Conservation (phyloP, 2,113 vertebrate genomes). For the Narcine bancroftii region DNA sequence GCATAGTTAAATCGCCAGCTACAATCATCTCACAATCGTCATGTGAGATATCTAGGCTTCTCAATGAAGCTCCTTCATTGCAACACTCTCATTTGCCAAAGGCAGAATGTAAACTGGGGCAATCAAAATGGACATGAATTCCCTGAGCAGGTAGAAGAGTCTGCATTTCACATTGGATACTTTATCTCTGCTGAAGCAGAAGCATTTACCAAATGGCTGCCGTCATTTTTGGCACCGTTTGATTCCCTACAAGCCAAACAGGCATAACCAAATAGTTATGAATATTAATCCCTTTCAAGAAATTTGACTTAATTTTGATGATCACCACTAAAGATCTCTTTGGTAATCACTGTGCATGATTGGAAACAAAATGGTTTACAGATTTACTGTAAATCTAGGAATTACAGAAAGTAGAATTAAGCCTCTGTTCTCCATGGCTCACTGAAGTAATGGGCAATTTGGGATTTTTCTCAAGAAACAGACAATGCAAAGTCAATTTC, state of each 20-base stretch:
- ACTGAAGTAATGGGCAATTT: too few relatives aligned
- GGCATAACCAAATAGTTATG: slow-evolving; percentile 61
- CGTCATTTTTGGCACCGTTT: slow-evolving; percentile 52
- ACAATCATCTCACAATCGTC: too few relatives aligned
- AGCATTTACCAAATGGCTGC: slow-evolving; percentile 63
- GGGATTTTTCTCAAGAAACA: background rate
- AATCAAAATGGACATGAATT: too few relatives aligned
- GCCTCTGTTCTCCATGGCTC: background rate
- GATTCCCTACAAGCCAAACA: slow-evolving; percentile 55
- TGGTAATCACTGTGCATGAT: background rate
- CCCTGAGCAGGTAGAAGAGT: too few relatives aligned
- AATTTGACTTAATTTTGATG: slow-evolving; percentile 52
- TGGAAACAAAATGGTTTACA: background rate
- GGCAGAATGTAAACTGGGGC: too few relatives aligned
- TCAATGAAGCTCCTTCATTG: too few relatives aligned
- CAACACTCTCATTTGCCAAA: too few relatives aligned
- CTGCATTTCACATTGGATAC: too few relatives aligned
- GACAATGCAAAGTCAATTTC: background rate
- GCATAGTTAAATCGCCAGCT: too few relatives aligned
- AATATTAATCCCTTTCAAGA: slow-evolving; percentile 55
- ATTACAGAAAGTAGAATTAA: background rate
- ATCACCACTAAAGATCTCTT: slow-evolving; percentile 40
- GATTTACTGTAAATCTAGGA: background rate
- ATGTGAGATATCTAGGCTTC: too few relatives aligned
- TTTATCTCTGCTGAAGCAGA: too few relatives aligned